A percentile compares a stretch with the other conserved stretches of the same genome.
phyloP scores from a whole-genome alignment of 2,888 invertebrate genomes.

The Chalcosyrphus nemorum region DNA sequence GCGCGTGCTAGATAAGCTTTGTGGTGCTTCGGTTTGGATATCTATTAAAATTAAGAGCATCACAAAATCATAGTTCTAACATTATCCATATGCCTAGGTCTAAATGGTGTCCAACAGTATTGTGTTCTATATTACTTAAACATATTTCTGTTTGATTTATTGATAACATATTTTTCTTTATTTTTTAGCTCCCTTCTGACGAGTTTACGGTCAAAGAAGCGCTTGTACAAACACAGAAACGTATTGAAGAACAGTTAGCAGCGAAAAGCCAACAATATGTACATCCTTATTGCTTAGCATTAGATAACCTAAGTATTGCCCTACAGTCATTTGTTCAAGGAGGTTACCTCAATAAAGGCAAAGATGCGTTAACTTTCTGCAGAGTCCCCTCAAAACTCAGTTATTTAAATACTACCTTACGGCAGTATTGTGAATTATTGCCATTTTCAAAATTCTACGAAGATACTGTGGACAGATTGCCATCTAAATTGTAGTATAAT shows the following conservation, averaged over 20 bases:
- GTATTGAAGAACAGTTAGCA: slow-evolving; percentile 83
- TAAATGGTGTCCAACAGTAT: too few species aligned
- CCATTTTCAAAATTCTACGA: slow-evolving; percentile 80
- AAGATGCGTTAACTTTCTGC: slow-evolving; percentile 62
- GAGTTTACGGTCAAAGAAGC: slow-evolving; percentile 83
- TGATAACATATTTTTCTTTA: neutral
- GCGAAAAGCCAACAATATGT: slow-evolving; percentile 79
- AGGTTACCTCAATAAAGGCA: slow-evolving; percentile 77
- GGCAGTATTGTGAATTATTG: slow-evolving; percentile 79
- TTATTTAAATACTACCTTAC: slow-evolving; percentile 71
- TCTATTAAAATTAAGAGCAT: too few species aligned
- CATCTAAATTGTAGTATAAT: slow-evolving; percentile 79
- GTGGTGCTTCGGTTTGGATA: too few species aligned
- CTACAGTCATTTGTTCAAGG: slow-evolving; percentile 83
- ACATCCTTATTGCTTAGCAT: slow-evolving; percentile 89
- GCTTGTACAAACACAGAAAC: slow-evolving; percentile 84
- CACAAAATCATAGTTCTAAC: too few species aligned
- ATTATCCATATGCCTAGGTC: too few species aligned
- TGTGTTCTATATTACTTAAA: too few species aligned
- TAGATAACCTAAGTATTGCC: slow-evolving; percentile 86
- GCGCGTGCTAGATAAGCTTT: too few species aligned
- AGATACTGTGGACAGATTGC: slow-evolving; percentile 75
- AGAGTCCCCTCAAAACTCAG: slow-evolving; percentile 41
- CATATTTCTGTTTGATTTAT: neutral
- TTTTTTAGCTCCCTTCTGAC: slow-evolving; percentile 75